Conservation (phyloP, 2,888 invertebrate species). For the Eupithecia abbreviata region DNA sequence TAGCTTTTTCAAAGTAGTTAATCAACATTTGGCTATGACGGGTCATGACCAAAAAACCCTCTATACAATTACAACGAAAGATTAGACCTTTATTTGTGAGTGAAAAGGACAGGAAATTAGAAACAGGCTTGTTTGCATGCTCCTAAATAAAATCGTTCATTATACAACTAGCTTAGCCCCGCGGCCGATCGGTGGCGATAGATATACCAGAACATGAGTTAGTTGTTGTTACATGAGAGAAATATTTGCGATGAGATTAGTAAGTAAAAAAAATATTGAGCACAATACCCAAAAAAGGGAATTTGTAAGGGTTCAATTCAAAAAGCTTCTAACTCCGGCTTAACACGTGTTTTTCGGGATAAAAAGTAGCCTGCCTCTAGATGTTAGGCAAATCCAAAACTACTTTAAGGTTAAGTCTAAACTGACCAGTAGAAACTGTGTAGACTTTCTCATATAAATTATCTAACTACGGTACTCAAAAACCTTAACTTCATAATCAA, state of each 20-base stretch:
- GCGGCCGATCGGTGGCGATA: too few species aligned
- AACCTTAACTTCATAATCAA: too few species aligned
- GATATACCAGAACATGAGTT: neutral
- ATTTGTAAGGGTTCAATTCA: neutral
- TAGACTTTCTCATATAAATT: neutral
- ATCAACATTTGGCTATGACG: neutral
- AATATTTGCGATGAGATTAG: neutral
- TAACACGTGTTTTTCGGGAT: neutral
- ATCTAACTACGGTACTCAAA: too few species aligned
- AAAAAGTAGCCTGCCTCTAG: too few species aligned
- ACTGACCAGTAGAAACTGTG: too few species aligned
- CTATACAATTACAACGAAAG: neutral
- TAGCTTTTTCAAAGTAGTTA: neutral
- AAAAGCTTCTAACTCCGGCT: neutral
- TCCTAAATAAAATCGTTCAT: constrained; percentile 11
- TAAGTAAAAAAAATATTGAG: neutral
- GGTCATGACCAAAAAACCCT: neutral
- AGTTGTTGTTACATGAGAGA: neutral
- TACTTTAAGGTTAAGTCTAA: too few species aligned
- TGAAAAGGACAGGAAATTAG: constrained; percentile 24
- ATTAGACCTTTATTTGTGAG: constrained; percentile 7
- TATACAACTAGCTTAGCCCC: too few species aligned
- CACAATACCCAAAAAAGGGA: neutral
- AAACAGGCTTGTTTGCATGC: constrained; percentile 16
- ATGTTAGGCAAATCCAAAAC: too few species aligned